Base-by-base conservation (phyloP, 2,888 invertebrate species). In the Dilophus febrilis region DNA sequence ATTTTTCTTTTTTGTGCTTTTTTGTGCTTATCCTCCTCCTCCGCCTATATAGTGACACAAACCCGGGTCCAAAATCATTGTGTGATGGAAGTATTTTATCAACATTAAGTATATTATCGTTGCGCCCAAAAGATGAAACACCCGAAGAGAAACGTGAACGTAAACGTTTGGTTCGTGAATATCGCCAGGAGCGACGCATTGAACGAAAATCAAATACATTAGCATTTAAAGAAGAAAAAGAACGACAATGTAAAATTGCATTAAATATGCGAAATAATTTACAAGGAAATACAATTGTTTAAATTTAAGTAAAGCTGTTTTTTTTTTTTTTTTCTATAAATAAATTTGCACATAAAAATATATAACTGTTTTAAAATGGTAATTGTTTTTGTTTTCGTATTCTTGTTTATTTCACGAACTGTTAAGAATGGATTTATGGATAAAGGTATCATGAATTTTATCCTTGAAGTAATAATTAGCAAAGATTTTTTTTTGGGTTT, bases 221-320 rank as follows among this genome's bases (percentile, higher is more conserved):
- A 28, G 86, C 84, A 1, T 90, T 90, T 55, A 87, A 82, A 53
- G 82, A 86, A 49, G 87, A 88, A 53, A 79, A 82, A 62, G 82
- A 83, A 51, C 65, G 76, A 4, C 83, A 85, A 53, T 76, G 77
- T 53, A 83, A 84, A 57, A 77, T 84, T 36, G 63, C 74, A 51
- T 58, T 83, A 45, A 86, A 87, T 57, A 81, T 81, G 51, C 75
- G 65, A 54, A 72, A 72, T 52, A 82, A 81, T 55, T 64, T 80
- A 44, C 80, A 80, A 54, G 80, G 80, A 38, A 78, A 75, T 52
- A 70, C 65, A 56, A 77, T 81, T 58, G 56, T 74, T 46, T 75
- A 58, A 54, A 42, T 42, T 16, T n/a, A n/a, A n/a, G n/a, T n/a
- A n/a, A n/a, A n/a, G n/a, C n/a, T n/a, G n/a, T n/a, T n/a, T n/a